Percentiles rank a stretch among this genome's conserved stretches.
Conservation (phyloP, 2,113 vertebrate species). For the Malurus alboscapulatus region DNA sequence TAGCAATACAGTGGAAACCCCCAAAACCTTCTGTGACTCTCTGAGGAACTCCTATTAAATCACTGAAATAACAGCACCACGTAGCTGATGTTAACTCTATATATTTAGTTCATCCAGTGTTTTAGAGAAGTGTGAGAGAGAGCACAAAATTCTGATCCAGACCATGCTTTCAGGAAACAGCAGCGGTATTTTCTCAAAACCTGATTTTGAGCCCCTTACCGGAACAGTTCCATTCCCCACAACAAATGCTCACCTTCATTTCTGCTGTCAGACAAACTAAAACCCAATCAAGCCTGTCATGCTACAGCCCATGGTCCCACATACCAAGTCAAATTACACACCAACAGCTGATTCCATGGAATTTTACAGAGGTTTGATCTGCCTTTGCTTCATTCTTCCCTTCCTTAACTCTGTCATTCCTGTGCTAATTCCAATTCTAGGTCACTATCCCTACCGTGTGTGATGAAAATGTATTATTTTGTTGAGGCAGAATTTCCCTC, state of each 20-base stretch:
- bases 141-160: background rate
- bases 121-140: background rate
- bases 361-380: background rate
- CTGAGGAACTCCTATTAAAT: background rate
- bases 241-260: background rate
- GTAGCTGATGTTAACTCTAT: background rate
- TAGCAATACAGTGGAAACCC: background rate
- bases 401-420: background rate
- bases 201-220: background rate
- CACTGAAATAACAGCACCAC: background rate
- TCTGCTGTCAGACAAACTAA: background rate
- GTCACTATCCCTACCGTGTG: background rate
- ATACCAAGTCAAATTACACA: background rate
- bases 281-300: background rate
- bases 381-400: background rate
- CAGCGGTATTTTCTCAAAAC: background rate
- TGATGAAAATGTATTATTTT: background rate
- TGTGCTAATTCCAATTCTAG: background rate
- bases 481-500: background rate
- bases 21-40: background rate
- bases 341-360: background rate
- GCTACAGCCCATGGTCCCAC: background rate
- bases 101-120: background rate
- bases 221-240: background rate
- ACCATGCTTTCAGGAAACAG: background rate